Percentiles rank a stretch among this genome's conserved stretches.
phyloP scores from a whole-genome alignment of 1,140 invertebrate genomes.

The Pseudachorutes palmiensis region DNA sequence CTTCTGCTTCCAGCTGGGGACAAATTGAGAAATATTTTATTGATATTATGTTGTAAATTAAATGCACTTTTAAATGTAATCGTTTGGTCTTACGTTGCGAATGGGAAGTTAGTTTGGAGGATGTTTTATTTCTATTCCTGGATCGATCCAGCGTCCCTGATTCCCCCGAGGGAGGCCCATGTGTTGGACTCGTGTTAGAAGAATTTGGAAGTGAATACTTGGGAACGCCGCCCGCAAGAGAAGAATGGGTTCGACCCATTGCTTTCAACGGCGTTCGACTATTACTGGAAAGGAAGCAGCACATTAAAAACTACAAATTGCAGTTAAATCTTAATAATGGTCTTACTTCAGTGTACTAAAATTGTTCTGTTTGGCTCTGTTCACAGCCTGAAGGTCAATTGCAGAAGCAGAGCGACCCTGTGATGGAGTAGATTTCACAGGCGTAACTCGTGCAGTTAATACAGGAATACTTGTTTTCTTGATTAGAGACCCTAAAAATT shows the following conservation, averaged over 20 bases:
- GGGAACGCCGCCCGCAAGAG: slow-evolving; percentile 14
- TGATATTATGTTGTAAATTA: slow-evolving; percentile 2
- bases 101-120: slow-evolving; percentile 33
- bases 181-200: slow-evolving; percentile 3
- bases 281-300: background rate
- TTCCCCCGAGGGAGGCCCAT: background rate
- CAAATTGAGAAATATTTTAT: background rate
- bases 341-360: slow-evolving; percentile 31
- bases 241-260: slow-evolving; percentile 36
- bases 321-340: too few relatives aligned
- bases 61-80: background rate
- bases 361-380: slow-evolving; percentile 36
- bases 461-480: slow-evolving; percentile 35
- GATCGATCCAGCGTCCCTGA: slow-evolving; percentile 27
- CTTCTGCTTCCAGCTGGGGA: slow-evolving; percentile 34
- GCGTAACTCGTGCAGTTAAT: slow-evolving; percentile 27
- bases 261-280: slow-evolving; percentile 25
- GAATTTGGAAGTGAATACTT: slow-evolving; percentile 14
- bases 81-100: slow-evolving; percentile 34
- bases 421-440: slow-evolving; percentile 22
- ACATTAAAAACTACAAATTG: too few relatives aligned
- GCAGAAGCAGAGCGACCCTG: slow-evolving; percentile 33
- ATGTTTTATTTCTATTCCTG: slow-evolving; percentile 28
- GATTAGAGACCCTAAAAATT: slow-evolving; percentile 20
- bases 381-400: slow-evolving; percentile 37